Evolutionary conservation across 1,140 invertebrate genomes (phyloP).

Genomic region (Drosophila repletoides): DNA sequence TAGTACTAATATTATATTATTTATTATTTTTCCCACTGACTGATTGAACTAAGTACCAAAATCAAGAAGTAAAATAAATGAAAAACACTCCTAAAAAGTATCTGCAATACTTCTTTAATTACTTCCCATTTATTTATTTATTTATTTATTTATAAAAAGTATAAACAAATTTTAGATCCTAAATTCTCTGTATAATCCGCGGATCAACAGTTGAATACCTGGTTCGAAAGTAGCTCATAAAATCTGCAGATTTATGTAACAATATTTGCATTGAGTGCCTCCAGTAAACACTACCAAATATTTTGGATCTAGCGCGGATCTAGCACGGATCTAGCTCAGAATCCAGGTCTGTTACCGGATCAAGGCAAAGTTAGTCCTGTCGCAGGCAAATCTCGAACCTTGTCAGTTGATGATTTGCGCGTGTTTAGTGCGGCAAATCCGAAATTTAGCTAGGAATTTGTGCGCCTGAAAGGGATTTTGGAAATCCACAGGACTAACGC

Average conservation of each 20-base stretch:
- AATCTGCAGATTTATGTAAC: too few species aligned
- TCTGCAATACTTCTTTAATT: too few species aligned
- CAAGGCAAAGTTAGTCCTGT: conserved; percentile 20
- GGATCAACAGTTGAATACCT: neutral
- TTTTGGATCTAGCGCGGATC: conserved; percentile 55
- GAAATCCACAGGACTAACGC: conserved; percentile 61
- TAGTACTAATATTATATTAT: too few species aligned
- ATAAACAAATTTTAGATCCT: too few species aligned
- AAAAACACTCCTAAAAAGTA: too few species aligned
- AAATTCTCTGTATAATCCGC: neutral
- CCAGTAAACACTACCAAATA: conserved; percentile 54
- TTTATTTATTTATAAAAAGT: too few species aligned
- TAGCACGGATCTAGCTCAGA: conserved; percentile 35
- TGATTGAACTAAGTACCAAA: too few species aligned
- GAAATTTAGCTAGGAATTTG: conserved; percentile 70
- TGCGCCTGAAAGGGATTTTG: conserved; percentile 54
- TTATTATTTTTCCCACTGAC: too few species aligned
- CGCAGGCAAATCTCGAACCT: neutral
- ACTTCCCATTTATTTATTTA: too few species aligned
- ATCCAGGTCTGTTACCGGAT: conserved; percentile 10
- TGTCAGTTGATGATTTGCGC: conserved; percentile 46
- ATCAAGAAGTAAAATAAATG: too few species aligned
- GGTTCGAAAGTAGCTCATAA: too few species aligned
- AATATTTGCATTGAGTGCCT: conserved; percentile 51
- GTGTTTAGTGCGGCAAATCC: conserved; percentile 70